Evolutionary conservation across 2,113 vertebrate genomes (phyloP), one percentile per base, ranked within the genome.

Genomic region (Panthera uncia): DNA sequence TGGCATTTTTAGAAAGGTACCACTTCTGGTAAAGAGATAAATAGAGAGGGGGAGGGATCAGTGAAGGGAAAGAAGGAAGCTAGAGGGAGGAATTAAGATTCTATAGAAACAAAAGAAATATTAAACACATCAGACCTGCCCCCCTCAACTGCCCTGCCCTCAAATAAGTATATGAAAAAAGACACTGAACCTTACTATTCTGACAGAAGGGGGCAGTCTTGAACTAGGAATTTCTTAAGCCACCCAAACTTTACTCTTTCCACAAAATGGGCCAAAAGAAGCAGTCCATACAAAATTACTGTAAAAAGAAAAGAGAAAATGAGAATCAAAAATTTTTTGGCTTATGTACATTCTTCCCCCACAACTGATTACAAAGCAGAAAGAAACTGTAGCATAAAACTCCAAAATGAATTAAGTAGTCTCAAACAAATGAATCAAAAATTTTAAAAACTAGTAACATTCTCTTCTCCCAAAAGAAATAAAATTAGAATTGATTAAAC

Each of bases 121-220:
- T 1, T 69, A 97, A 78, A 68, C 5, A n/a, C n/a, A n/a, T 61
- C 11, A 83, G 41, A n/a, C 48, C 14, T 23, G 66, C 57, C 33
- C 36, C 33, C 71, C 15, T 65, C 33, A 33, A 27, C 13, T 38
- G 4, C 21, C 13, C 52, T 0, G 2, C 15, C 29, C 48, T 14
- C 38, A 1, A 21, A 92, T 55, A n/a, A 84, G 29, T 31, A 15
- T 80, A 27, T 80, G 48, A 33, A 66, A 69, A 87, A n/a, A 16
- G 36, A 45, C 31, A 31, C 21, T 65, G 57, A 73, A 45, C 14
- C 74, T 96, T 45, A 86, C 14, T 79, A 79, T 91, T 88, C 69
- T 94, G 78, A 85, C 83, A 80, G 69, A 92, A 89, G 91, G 12
- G 83, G 57, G 38, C 71, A 76, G 57, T 84, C 55, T 94, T 96